Conservation (phyloP, 2,888 invertebrate species). For the Disparrhopalites patrizii region DNA sequence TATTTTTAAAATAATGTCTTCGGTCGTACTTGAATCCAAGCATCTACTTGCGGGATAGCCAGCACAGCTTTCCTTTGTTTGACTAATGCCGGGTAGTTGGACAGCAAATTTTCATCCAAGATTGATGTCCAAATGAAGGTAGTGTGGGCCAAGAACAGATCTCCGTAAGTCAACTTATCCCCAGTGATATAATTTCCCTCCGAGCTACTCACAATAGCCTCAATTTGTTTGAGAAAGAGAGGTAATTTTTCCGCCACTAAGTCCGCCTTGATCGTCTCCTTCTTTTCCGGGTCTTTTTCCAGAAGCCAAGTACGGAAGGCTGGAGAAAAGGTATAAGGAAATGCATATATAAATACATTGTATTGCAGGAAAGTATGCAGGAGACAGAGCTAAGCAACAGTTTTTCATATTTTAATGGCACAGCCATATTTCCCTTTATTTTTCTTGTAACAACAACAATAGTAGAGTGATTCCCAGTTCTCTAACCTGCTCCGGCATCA, state of each 20-base stretch:
- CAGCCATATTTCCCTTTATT: too few relatives aligned
- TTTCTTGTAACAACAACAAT: background rate
- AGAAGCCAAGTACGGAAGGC: too few relatives aligned
- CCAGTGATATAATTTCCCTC: constrained; percentile 55
- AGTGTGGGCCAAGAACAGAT: constrained; percentile 59
- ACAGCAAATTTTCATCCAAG: constrained; percentile 56
- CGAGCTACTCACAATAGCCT: background rate
- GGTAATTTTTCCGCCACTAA: background rate
- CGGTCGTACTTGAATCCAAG: constrained; percentile 59
- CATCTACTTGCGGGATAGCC: constrained; percentile 57
- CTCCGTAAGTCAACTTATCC: constrained; percentile 60
- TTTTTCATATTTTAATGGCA: too few relatives aligned
- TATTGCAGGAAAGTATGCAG: too few relatives aligned
- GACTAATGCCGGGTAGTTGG: constrained; percentile 57
- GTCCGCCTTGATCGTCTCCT: background rate
- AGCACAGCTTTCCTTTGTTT: constrained; percentile 57
- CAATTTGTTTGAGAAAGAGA: background rate
- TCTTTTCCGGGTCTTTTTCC: constrained; percentile 6
- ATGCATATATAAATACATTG: too few relatives aligned
- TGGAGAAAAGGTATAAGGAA: too few relatives aligned
- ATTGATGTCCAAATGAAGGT: constrained; percentile 58
- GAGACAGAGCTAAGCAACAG: too few relatives aligned
- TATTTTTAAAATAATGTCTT: constrained; percentile 45
- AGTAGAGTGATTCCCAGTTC: background rate
- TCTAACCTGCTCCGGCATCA: background rate